Evolutionary conservation across 53 echinoderm and acorn worm species (phyloP), one percentile per base, ranked within the genome.

Genomic region (Echinarachnius parma): DNA sequence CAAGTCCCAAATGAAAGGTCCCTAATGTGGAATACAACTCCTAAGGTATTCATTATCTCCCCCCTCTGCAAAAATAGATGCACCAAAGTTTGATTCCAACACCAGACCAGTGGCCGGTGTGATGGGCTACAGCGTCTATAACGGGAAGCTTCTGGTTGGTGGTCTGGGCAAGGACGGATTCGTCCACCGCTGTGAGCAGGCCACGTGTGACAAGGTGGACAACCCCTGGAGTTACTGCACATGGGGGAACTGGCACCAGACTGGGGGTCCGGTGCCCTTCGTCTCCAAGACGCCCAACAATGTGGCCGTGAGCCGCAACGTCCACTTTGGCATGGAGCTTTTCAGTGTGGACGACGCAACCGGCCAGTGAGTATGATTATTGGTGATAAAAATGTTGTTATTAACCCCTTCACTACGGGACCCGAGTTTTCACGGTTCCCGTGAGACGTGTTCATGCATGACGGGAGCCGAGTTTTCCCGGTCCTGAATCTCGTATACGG

Each of bases 211-310:
- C 55, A 32, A 22, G 26, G 83, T 89, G 50, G 83, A 83, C 69
- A 78, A 89, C 65, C 82, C 85, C 31, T 89, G 89, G 89, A 82
- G 89, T 31, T 89, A 78, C 52, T 89, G 89, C 46, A 89, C 89
- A 25, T 89, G 89, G 89, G 81, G 89, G 5, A 22, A 46, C 29
- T 89, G 89, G 89, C 50, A 65, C 31, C 62, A 57, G 24, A 58
- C 74, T 53, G 58, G 57, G 4, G 75, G 64, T 26, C 55, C 44
- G 32, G 27, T 81, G 33, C 85, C 85, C 37, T 76, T 64, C 20
- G 61, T 48, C 21, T 53, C 36, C 28, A 29, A 30, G 53, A 29
- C 18, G 52, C 34, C 34, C 20, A 89, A 89, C 62, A 60, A 62
- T 46, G 32, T 89, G 22, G 59, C 69, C 18, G 64, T 82, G 36